These are phyloP conservation scores for Sceloporus undulatus DNA, from an alignment of 2,113 vertebrate species.

Conservation along the genomic window DNA sequence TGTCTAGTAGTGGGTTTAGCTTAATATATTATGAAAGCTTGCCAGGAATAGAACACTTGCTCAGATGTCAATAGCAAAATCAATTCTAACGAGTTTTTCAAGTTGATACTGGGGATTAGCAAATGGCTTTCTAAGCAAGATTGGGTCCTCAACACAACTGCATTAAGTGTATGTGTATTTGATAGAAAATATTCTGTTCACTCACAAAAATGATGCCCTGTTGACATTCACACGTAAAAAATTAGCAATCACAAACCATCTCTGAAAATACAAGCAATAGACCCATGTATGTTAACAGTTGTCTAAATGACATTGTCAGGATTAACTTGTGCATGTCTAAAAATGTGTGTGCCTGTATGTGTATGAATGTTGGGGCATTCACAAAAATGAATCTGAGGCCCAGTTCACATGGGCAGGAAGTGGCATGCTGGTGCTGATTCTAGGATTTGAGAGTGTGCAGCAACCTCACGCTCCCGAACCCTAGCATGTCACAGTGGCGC, in stretches of 20 bases:
- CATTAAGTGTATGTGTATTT: not conserved
- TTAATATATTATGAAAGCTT: constrained; percentile 17
- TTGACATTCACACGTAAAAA: not conserved
- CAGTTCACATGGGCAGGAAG: no score
- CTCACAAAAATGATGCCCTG: not conserved
- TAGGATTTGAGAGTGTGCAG: no score
- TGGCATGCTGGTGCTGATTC: no score
- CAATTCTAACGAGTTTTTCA: constrained; percentile 19
- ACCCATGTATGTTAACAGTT: not conserved
- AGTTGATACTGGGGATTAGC: constrained; percentile 25
- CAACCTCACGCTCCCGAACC: no score
- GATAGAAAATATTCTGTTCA: not conserved
- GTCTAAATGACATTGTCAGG: not conserved
- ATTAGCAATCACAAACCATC: not conserved
- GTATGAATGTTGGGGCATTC: no score
- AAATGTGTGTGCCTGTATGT: not conserved
- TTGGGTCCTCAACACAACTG: constrained; percentile 16
- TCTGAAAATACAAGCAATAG: not conserved
- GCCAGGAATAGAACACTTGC: constrained; percentile 17
- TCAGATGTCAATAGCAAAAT: constrained; percentile 35
- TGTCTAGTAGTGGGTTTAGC: not conserved
- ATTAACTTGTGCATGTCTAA: not conserved
- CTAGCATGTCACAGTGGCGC: no score
- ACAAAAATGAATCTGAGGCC: not conserved
- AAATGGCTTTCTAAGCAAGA: constrained; percentile 29